Percentiles rank a stretch among this genome's conserved stretches.
Evolutionary conservation across 2,888 invertebrate genomes (phyloP).

Genomic region (Xylota segnis): DNA sequence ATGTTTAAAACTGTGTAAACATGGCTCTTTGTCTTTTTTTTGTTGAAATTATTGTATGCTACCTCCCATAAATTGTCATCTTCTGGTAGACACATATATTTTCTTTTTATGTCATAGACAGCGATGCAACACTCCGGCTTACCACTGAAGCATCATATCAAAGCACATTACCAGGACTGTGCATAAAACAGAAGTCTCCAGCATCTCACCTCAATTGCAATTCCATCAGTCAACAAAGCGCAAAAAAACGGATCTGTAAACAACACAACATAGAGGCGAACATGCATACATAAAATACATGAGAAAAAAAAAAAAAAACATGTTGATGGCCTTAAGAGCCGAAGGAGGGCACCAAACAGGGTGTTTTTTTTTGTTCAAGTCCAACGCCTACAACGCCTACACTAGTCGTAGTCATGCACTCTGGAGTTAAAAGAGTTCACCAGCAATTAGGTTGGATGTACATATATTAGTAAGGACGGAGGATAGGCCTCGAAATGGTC

Average conservation of each 20-base stretch:
- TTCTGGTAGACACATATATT: constrained; percentile 49
- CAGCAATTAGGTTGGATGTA: constrained; percentile 72
- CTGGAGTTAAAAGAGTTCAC: constrained; percentile 68
- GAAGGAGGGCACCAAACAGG: constrained; percentile 48
- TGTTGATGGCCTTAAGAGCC: constrained; percentile 70
- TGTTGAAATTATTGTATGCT: neutral
- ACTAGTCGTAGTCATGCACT: constrained; percentile 36
- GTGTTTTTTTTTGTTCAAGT: constrained; percentile 12
- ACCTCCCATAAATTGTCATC: constrained; percentile 71
- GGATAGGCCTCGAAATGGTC: constrained; percentile 55
- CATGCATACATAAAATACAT: constrained; percentile 18
- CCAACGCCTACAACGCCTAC: constrained; percentile 48
- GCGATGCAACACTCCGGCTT: constrained; percentile 54
- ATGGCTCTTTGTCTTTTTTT: constrained; percentile 43
- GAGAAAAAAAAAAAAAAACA: constrained; percentile 8
- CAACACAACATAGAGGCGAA: constrained; percentile 23
- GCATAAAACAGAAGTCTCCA: constrained; percentile 58
- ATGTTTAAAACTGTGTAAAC: constrained; percentile 70
- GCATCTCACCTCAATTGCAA: constrained; percentile 73
- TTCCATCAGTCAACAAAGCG: constrained; percentile 71
- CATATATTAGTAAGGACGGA: constrained; percentile 49
- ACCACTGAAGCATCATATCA: constrained; percentile 58
- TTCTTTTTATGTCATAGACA: constrained; percentile 48
- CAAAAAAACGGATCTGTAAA: constrained; percentile 54
- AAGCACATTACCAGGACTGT: constrained; percentile 35